Evolutionary conservation across 2,113 vertebrate species (phyloP), one percentile per base, ranked within the genome.

Genomic region (Phaethon lepturus): DNA sequence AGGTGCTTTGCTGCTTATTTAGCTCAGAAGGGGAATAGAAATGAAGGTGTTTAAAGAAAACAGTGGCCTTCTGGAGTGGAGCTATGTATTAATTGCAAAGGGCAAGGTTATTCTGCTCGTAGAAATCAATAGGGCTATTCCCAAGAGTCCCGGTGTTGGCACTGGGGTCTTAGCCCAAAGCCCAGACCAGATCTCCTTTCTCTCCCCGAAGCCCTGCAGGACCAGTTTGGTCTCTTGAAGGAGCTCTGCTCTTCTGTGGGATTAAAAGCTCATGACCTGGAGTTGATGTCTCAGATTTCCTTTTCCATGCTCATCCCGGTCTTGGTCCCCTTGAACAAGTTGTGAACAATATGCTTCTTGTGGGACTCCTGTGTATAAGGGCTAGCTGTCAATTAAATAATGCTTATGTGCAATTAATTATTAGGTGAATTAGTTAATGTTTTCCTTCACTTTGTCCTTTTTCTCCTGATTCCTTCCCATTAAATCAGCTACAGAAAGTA

Each of bases 271-370:
- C 17, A 1, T 35, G 24, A 7, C 28, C 2, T 53, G 8, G 45
- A 10, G 19, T 20, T 53, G 17, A 6, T 63, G 10, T 9, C 38
- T 59, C 25, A 9, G 38, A 13, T 59, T 44, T 45, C 17, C 58
- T 76, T 64, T 26, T 69, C 55, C 28, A 12, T 0, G 0, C 15
- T 69, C 13, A 16, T 42, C 42, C 42, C 58, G 7, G 0, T 45
- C 58, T 26, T 80, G n/a, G 28, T 76, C 24, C 42, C 9, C 11
- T 50, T 55, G 56, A 18, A 52, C 28, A 33, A 17, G 22, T 13
- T 24, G 18, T 11, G 35, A 42, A 13, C 29, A 13, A 17, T 17
- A 8, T 7, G 38, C 26, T 71, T 17, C 29, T 58, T 73, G 20
- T 18, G 23, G 60, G 60, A 26, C 20, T 49, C 23, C 31, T 10